A percentile compares a stretch with the other conserved stretches of the same genome.
phyloP scores from a whole-genome alignment of 2,797 vertebrate species.

The Myotis myotis region DNA sequence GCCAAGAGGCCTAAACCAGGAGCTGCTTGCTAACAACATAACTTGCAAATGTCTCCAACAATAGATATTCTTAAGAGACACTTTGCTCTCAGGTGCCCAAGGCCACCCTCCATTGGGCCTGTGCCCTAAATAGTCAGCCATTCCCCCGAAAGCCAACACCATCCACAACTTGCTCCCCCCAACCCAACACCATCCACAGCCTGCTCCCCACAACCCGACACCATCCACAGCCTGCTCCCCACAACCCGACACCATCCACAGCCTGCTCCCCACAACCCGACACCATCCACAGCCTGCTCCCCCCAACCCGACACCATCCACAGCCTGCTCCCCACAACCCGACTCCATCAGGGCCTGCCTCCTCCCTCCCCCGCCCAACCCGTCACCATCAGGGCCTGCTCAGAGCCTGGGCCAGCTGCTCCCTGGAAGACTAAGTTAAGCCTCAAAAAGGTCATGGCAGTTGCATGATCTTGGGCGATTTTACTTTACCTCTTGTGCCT shows the following conservation, averaged over 20 bases:
- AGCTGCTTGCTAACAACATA: neutral
- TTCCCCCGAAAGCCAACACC: neutral
- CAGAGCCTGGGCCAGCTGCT: neutral
- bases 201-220: no score
- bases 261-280: no score
- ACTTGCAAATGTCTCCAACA: neutral
- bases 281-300: no score
- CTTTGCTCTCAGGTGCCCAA: neutral
- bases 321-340: no score
- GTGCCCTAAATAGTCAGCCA: fast-evolving
- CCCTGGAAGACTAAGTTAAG: neutral
- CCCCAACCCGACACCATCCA: no score
- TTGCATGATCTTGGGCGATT: no score
- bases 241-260: no score
- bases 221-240: neutral
- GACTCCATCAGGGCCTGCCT: no score
- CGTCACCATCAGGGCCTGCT: neutral
- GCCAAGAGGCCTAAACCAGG: no score
- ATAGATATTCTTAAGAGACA: neutral
- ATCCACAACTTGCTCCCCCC: neutral
- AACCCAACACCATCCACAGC: neutral
- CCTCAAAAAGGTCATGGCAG: neutral
- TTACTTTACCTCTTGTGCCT: neutral
- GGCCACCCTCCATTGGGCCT: neutral
- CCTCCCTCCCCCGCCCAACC: no score